These are phyloP conservation scores for Megaceryle maxima DNA, from an alignment of 2,113 vertebrate genomes.

Conservation along the genomic window DNA sequence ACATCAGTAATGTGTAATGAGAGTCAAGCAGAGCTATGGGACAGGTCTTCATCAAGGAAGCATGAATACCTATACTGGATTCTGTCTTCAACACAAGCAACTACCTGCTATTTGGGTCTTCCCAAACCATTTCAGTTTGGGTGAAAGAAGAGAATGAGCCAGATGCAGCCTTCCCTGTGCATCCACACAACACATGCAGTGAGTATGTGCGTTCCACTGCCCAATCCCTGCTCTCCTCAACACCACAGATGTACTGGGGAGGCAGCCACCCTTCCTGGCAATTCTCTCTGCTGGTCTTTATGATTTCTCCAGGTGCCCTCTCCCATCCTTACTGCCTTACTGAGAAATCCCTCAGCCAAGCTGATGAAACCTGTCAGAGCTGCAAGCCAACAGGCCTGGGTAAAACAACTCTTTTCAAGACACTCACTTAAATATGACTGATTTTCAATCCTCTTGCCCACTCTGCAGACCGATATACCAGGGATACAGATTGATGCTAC, in stretches of 20 bases:
- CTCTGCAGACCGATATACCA: not conserved
- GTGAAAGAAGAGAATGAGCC: not conserved
- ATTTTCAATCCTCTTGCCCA: not conserved
- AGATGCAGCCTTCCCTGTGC: not conserved
- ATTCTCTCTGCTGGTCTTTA: not conserved
- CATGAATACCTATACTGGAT: not conserved
- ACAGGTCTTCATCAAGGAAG: not conserved
- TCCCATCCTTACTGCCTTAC: not conserved
- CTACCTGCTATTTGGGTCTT: not conserved
- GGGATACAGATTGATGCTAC: not conserved
- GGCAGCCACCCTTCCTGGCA: not conserved
- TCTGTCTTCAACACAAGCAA: not conserved
- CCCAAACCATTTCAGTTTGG: not conserved
- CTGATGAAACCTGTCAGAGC: not conserved
- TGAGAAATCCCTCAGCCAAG: not conserved
- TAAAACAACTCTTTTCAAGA: not conserved
- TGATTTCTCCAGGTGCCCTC: not conserved
- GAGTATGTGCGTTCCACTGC: fast-evolving
- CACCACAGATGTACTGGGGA: fast-evolving
- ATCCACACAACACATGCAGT: not conserved
- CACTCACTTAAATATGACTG: not conserved
- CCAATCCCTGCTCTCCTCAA: not conserved
- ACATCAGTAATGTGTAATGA: fast-evolving
- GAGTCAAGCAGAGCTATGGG: not conserved
- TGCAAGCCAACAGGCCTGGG: not conserved